Percentiles rank a stretch among this genome's conserved stretches.
phyloP scores from a whole-genome alignment of 2,888 invertebrate species.

The Tryphoninae sp. region DNA sequence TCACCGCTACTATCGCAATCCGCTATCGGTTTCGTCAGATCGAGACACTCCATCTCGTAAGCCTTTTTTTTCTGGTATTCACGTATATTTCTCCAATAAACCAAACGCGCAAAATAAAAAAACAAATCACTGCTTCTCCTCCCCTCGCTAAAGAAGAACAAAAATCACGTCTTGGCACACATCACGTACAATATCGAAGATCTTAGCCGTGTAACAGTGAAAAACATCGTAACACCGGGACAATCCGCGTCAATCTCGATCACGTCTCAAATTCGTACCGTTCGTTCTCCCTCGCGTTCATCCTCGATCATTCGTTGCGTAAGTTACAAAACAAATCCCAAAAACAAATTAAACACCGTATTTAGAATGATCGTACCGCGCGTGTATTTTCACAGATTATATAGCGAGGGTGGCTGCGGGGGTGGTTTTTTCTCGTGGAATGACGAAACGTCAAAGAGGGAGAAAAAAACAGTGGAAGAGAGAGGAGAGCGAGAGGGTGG shows the following conservation, averaged over 20 bases:
- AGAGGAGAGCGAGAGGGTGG: background rate
- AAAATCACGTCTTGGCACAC: conserved; percentile 55
- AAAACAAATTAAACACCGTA: background rate
- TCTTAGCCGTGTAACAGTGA: background rate
- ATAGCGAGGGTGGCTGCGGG: conserved; percentile 24
- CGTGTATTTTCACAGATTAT: conserved; percentile 9
- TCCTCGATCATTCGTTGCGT: background rate
- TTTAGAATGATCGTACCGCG: background rate
- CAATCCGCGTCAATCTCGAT: background rate
- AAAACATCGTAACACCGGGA: background rate
- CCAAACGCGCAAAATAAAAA: conserved; percentile 14
- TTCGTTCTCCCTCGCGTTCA: conserved; percentile 1
- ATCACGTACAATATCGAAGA: conserved; percentile 34
- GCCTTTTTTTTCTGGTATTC: conserved; percentile 26
- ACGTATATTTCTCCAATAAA: conserved; percentile 35
- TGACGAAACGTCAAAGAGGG: conserved; percentile 8
- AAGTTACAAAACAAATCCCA: conserved; percentile 6
- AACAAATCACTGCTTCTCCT: conserved; percentile 36
- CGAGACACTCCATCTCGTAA: conserved; percentile 70
- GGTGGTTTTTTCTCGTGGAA: conserved; percentile 21
- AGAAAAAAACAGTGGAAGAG: background rate
- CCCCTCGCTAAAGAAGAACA: background rate
- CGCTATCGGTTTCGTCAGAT: conserved; percentile 71
- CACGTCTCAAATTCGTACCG: no score
- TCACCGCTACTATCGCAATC: conserved; percentile 77